Conservation (phyloP, 2,888 invertebrate genomes). For the Cheilosia scutellata region DNA sequence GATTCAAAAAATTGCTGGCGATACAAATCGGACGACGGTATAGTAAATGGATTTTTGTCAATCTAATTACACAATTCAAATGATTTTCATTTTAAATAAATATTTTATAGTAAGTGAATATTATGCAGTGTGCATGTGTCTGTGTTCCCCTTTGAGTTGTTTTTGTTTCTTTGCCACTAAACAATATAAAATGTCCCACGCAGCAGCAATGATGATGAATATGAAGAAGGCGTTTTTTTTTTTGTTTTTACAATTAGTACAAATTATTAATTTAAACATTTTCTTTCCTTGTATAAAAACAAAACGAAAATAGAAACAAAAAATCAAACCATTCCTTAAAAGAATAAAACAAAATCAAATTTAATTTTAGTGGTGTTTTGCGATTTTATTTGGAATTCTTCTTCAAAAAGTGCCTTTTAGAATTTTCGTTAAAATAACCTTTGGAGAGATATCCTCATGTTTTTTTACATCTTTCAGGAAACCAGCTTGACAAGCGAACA, state of each 20-base stretch:
- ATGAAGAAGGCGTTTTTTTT: slow-evolving; percentile 31
- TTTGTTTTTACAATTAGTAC: slow-evolving; percentile 48
- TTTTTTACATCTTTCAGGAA: slow-evolving; percentile 78
- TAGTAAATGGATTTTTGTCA: slow-evolving; percentile 82
- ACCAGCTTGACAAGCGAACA: slow-evolving; percentile 77
- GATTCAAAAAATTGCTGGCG: slow-evolving; percentile 92
- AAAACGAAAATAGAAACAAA: slow-evolving; percentile 33
- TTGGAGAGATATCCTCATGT: slow-evolving; percentile 73
- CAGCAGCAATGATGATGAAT: slow-evolving; percentile 33
- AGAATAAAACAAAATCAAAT: slow-evolving; percentile 22
- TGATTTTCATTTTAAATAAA: slow-evolving; percentile 77
- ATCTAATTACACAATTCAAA: slow-evolving; percentile 42
- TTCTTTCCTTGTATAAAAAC: slow-evolving; percentile 39
- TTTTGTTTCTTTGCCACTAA: slow-evolving; percentile 27
- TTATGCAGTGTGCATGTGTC: slow-evolving; percentile 44
- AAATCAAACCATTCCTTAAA: slow-evolving; percentile 55
- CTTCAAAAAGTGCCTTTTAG: slow-evolving; percentile 76
- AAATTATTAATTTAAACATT: slow-evolving; percentile 43
- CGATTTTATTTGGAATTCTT: neutral
- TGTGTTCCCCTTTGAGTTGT: slow-evolving; percentile 47
- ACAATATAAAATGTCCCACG: slow-evolving; percentile 38
- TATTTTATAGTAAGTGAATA: slow-evolving; percentile 72
- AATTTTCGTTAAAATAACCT: slow-evolving; percentile 71
- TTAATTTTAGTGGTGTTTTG: slow-evolving; percentile 9
- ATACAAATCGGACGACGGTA: slow-evolving; percentile 93